phyloP scores from a whole-genome alignment of 1,140 invertebrate genomes.

The Phortica variegata region DNA sequence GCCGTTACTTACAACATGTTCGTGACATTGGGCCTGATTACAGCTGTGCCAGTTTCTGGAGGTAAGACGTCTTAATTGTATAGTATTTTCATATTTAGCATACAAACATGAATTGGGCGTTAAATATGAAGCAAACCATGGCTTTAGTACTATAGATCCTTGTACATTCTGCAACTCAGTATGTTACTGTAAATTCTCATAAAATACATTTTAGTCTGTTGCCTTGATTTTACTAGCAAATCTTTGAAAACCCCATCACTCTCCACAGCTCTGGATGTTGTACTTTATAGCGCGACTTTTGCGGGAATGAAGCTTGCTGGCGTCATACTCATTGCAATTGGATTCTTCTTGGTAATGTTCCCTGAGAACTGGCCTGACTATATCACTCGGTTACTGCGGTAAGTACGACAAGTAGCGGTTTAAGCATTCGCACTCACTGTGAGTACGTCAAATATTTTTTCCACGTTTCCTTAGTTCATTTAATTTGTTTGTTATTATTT shows the following conservation, averaged over 20 bases:
- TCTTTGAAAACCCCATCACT: no score
- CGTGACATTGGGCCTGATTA: slow-evolving; percentile 86
- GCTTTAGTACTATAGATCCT: no score
- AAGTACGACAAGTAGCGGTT: slow-evolving; percentile 40
- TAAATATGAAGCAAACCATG: no score
- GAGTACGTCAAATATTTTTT: neutral
- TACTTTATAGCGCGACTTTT: slow-evolving; percentile 81
- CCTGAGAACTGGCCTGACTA: slow-evolving; percentile 95
- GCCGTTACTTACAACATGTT: slow-evolving; percentile 90
- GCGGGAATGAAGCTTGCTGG: slow-evolving; percentile 93
- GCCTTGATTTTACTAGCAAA: no score
- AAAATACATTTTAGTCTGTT: no score
- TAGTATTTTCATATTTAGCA: no score
- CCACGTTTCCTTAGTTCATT: slow-evolving; percentile 2
- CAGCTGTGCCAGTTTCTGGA: slow-evolving; percentile 88
- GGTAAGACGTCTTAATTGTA: no score
- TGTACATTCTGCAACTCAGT: no score
- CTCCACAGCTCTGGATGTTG: slow-evolving; percentile 76
- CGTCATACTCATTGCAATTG: slow-evolving; percentile 84
- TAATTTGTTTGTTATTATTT: slow-evolving; percentile 43
- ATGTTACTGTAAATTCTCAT: no score
- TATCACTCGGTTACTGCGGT: slow-evolving; percentile 84
- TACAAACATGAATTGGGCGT: no score
- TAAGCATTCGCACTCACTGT: neutral
- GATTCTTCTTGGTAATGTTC: slow-evolving; percentile 91